Conservation (phyloP, 2,888 invertebrate species). For the Platerodrilus igneus region DNA sequence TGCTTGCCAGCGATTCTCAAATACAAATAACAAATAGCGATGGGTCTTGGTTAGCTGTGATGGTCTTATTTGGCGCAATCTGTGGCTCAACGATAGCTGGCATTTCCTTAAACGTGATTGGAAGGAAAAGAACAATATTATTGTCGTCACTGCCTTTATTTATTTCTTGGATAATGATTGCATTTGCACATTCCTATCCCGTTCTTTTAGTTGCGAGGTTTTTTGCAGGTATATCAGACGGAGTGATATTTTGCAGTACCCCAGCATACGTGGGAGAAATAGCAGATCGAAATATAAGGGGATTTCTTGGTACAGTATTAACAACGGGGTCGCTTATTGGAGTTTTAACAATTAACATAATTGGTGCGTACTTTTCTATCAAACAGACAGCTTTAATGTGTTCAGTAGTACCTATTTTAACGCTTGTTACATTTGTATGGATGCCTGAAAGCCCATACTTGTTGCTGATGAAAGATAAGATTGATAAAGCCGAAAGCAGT, state of each 20-base stretch:
- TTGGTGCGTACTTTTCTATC: slow-evolving; percentile 56
- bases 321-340: slow-evolving; percentile 55
- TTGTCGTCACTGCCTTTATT: slow-evolving; percentile 60
- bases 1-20: slow-evolving; percentile 46
- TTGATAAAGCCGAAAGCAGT: slow-evolving; percentile 49
- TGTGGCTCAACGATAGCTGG: slow-evolving; percentile 59
- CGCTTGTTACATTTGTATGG: slow-evolving; percentile 55
- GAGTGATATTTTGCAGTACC: slow-evolving; percentile 44
- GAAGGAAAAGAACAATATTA: slow-evolving; percentile 60
- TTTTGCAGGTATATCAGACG: slow-evolving; percentile 58
- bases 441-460: slow-evolving; percentile 62
- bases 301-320: slow-evolving; percentile 58
- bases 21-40: slow-evolving; percentile 51
- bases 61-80: slow-evolving; percentile 61
- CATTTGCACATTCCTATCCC: slow-evolving; percentile 54
- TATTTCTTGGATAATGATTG: slow-evolving; percentile 60
- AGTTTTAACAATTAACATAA: slow-evolving; percentile 58
- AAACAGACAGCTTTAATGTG: slow-evolving; percentile 52
- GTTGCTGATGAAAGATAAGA: slow-evolving; percentile 41
- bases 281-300: slow-evolving; percentile 54
- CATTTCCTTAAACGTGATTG: slow-evolving; percentile 59
- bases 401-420: slow-evolving; percentile 53
- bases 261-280: slow-evolving; percentile 61
- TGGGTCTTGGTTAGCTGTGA: slow-evolving; percentile 61
- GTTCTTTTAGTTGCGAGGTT: slow-evolving; percentile 51